phyloP scores from a whole-genome alignment of 2,113 vertebrate genomes.

The Tinamus guttatus region DNA sequence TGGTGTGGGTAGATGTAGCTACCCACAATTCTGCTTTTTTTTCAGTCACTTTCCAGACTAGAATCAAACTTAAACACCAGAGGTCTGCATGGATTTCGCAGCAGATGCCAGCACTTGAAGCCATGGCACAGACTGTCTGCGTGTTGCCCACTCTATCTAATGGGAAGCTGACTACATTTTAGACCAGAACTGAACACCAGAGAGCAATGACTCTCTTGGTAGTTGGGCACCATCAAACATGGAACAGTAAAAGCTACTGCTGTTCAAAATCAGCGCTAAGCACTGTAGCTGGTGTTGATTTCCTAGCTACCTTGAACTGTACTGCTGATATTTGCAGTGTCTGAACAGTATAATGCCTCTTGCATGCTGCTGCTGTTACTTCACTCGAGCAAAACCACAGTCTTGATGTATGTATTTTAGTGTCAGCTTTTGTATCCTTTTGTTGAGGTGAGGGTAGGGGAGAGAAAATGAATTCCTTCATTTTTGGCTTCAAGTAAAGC shows the following conservation, averaged over 20 bases:
- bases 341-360: background rate
- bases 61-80: background rate
- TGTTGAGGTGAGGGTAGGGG: background rate
- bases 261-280: background rate
- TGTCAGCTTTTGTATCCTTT: background rate
- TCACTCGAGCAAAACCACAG: background rate
- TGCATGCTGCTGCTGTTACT: background rate
- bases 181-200: background rate
- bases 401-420: background rate
- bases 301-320: background rate
- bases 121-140: accelerated
- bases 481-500: background rate
- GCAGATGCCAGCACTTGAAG: background rate
- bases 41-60: background rate
- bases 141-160: background rate
- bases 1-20: background rate
- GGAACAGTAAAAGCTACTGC: background rate
- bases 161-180: too few species aligned
- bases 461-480: background rate
- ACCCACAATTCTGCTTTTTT: background rate
- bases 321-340: background rate
- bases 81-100: background rate
- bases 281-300: background rate
- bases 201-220: background rate
- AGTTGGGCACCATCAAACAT: background rate